phyloP scores from a whole-genome alignment of 2,888 invertebrate genomes.

The Platynereis dumerilii region DNA sequence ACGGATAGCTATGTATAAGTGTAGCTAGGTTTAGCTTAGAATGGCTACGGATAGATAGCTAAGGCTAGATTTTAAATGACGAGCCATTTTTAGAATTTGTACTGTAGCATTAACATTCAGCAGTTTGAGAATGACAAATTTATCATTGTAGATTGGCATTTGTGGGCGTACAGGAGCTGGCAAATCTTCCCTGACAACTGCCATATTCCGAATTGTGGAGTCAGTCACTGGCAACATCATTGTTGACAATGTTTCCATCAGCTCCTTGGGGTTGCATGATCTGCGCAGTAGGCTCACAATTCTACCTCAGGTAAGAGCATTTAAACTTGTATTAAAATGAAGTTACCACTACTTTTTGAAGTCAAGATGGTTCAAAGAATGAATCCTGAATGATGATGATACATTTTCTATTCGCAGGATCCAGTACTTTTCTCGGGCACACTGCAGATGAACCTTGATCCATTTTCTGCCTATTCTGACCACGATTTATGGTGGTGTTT shows the following conservation, averaged over 20 bases:
- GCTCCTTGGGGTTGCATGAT: slow-evolving; percentile 28
- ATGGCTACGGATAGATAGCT: too few species aligned
- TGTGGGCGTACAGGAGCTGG: slow-evolving; percentile 57
- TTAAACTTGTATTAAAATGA: too few species aligned
- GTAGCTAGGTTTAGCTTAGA: too few species aligned
- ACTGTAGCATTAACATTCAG: too few species aligned
- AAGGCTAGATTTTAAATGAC: too few species aligned
- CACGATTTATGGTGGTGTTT: slow-evolving; percentile 85
- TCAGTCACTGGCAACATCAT: slow-evolving; percentile 45
- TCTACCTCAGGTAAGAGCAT: slow-evolving; percentile 62
- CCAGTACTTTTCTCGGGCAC: slow-evolving; percentile 93
- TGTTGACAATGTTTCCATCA: slow-evolving; percentile 49
- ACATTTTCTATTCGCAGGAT: slow-evolving; percentile 71
- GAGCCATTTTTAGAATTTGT: too few species aligned
- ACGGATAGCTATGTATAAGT: too few species aligned
- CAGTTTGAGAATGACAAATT: too few species aligned
- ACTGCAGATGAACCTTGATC: slow-evolving; percentile 87
- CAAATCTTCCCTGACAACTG: slow-evolving; percentile 51
- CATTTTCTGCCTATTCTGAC: slow-evolving; percentile 79
- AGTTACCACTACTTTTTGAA: too few species aligned
- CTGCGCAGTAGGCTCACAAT: slow-evolving; percentile 51
- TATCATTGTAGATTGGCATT: slow-evolving; percentile 49
- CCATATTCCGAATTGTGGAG: slow-evolving; percentile 53
- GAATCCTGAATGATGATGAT: too few species aligned
- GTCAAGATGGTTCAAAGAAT: too few species aligned